phyloP scores from a whole-genome alignment of 2,113 vertebrate genomes.

The human region DNA sequence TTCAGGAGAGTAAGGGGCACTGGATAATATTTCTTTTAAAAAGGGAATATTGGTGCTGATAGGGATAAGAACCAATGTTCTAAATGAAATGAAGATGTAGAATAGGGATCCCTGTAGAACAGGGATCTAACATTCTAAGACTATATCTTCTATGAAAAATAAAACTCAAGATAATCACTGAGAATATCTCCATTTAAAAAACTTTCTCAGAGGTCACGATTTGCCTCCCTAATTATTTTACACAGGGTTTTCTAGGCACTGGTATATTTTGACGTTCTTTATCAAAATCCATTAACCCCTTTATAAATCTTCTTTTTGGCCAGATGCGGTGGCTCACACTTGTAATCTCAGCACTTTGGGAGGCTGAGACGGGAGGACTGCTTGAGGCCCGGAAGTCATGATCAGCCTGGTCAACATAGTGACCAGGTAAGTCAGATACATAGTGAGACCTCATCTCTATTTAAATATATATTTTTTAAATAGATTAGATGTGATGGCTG shows the following conservation, averaged over 20 bases:
- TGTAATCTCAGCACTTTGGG: too few species aligned
- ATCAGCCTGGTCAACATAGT: too few species aligned
- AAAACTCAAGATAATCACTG: not conserved
- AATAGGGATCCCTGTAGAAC: not conserved
- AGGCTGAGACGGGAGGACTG: too few species aligned
- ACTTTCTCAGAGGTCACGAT: not conserved
- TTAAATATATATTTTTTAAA: too few species aligned
- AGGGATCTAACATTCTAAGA: not conserved
- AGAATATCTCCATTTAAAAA: not conserved
- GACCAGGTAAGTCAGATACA: too few species aligned
- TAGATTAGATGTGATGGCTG: too few species aligned
- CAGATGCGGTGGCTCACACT: too few species aligned
- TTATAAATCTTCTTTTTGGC: not conserved
- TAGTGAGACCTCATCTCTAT: too few species aligned
- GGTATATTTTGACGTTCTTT: not conserved
- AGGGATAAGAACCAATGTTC: not conserved
- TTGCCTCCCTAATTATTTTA: not conserved
- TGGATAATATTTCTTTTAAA: slow-evolving; percentile 30
- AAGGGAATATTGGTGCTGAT: not conserved
- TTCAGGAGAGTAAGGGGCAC: not conserved
- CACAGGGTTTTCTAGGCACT: not conserved
- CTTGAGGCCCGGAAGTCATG: too few species aligned
- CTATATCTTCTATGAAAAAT: not conserved
- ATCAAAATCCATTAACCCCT: not conserved
- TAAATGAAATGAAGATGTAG: slow-evolving; percentile 5